phyloP scores from a whole-genome alignment of 64 coral and sea anemone species.

The Platygyra sinensis region DNA sequence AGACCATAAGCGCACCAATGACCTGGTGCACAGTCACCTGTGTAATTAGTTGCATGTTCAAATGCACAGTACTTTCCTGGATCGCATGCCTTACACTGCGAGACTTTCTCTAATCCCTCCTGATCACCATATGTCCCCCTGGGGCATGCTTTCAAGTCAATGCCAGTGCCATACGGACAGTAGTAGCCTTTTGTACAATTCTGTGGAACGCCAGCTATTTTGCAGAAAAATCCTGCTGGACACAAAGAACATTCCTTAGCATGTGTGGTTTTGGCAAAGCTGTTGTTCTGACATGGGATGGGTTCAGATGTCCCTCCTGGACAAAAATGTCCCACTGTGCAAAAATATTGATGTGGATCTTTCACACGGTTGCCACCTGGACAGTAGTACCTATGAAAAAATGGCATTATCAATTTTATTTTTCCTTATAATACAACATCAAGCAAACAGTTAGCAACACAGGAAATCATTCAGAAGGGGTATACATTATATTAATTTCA shows the following conservation, averaged over 20 bases:
- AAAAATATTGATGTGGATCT: conserved; percentile 73
- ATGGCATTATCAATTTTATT: neutral
- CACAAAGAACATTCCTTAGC: conserved; percentile 89
- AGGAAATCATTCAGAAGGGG: no score
- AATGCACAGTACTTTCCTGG: conserved; percentile 85
- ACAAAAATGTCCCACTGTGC: conserved; percentile 87
- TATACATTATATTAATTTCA: no score
- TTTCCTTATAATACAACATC: neutral
- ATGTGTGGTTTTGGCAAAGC: conserved; percentile 91
- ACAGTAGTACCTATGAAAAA: conserved; percentile 81
- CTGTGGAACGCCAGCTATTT: conserved; percentile 83
- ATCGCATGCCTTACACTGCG: conserved; percentile 92
- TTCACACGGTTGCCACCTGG: conserved; percentile 67
- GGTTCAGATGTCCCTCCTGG: conserved; percentile 90
- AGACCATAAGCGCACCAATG: conserved; percentile 94
- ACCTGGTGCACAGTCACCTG: conserved; percentile 78
- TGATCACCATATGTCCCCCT: conserved; percentile 94
- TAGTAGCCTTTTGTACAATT: conserved; percentile 84
- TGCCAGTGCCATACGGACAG: conserved; percentile 90
- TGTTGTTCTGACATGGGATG: conserved; percentile 98
- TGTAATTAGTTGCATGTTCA: conserved; percentile 73
- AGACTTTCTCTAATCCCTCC: conserved; percentile 66
- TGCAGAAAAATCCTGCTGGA: conserved; percentile 90
- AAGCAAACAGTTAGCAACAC: neutral
- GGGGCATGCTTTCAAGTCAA: conserved; percentile 89